Evolutionary conservation across 2,888 invertebrate species (phyloP).

Genomic region (Epinotia demarniana): DNA sequence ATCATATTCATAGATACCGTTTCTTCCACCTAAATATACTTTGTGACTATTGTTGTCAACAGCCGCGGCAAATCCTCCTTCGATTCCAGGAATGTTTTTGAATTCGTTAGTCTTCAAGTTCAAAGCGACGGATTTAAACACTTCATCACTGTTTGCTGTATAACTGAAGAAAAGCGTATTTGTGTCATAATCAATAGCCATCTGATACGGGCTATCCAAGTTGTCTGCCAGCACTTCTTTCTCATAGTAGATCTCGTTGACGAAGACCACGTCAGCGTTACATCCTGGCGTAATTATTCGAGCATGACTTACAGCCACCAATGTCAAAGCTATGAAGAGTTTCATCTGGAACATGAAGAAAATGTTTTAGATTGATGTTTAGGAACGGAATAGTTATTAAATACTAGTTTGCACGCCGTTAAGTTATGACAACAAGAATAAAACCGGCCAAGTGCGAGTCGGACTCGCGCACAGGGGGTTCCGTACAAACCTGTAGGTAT

Average conservation of each 20-base stretch:
- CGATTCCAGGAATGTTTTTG: constrained; percentile 57
- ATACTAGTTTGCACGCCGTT: too few relatives aligned
- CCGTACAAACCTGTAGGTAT: too few relatives aligned
- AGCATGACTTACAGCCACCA: constrained; percentile 21
- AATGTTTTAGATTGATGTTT: neutral
- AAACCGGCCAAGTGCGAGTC: too few relatives aligned
- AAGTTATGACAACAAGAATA: too few relatives aligned
- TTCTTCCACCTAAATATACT: constrained; percentile 68
- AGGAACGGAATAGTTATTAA: neutral
- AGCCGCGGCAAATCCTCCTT: constrained; percentile 66
- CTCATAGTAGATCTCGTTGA: constrained; percentile 28
- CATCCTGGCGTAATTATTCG: constrained; percentile 15
- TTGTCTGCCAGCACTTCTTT: constrained; percentile 55
- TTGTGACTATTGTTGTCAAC: constrained; percentile 59
- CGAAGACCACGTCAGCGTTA: constrained; percentile 8
- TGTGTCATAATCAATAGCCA: constrained; percentile 67
- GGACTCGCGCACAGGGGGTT: too few relatives aligned
- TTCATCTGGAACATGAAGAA: constrained; percentile 29
- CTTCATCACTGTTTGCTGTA: constrained; percentile 46
- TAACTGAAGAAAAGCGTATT: constrained; percentile 70
- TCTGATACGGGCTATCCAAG: constrained; percentile 64
- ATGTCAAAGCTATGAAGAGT: constrained; percentile 4
- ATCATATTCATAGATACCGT: constrained; percentile 66
- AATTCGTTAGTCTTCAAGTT: constrained; percentile 63
- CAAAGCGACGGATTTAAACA: constrained; percentile 61